phyloP scores from a whole-genome alignment of 2,797 vertebrate genomes.

The Myotis planiceps region DNA sequence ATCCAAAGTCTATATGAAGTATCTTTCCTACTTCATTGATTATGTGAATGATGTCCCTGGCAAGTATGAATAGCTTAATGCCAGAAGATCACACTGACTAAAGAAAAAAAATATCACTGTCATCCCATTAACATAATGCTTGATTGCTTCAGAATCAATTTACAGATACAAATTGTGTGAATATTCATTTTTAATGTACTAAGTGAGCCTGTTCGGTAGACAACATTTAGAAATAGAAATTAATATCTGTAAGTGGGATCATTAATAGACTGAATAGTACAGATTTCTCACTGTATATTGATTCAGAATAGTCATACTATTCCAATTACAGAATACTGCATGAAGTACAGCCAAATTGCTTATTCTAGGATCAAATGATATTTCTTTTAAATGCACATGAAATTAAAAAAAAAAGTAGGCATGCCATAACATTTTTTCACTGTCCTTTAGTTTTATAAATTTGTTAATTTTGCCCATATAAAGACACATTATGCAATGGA shows the following conservation, averaged over 20 bases:
- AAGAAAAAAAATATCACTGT: neutral
- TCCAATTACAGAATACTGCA: neutral
- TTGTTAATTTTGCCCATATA: neutral
- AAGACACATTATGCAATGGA: neutral
- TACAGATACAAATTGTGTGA: constrained; percentile 16
- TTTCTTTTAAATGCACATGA: constrained; percentile 16
- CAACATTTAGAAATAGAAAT: constrained; percentile 3
- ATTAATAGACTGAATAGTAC: neutral
- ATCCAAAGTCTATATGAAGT: neutral
- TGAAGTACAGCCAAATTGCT: neutral
- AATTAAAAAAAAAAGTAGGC: neutral
- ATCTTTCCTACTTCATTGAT: neutral
- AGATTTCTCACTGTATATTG: neutral
- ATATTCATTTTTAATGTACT: constrained; percentile 48
- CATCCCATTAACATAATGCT: neutral
- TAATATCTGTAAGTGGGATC: neutral
- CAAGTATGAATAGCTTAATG: constrained; percentile 41
- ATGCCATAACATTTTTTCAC: neutral
- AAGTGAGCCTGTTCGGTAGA: neutral
- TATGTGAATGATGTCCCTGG: neutral
- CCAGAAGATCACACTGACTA: neutral
- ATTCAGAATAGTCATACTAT: neutral
- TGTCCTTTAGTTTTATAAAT: neutral
- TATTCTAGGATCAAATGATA: neutral
- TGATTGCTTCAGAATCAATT: constrained; percentile 37